Evolutionary conservation across 1,140 invertebrate genomes (phyloP), one percentile per base, ranked within the genome.

Genomic region (Anastatus disparis): DNA sequence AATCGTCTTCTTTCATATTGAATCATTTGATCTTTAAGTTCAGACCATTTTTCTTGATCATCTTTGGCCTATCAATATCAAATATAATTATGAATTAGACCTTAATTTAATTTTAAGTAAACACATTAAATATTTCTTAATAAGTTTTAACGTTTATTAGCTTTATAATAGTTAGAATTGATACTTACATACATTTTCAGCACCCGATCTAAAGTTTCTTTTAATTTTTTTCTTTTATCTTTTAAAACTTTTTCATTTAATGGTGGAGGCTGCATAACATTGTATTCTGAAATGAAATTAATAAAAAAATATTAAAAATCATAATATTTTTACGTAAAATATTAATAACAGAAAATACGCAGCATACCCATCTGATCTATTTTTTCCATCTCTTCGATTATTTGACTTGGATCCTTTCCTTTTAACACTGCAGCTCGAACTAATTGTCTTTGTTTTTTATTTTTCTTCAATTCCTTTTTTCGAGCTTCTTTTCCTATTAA

Each of bases 381-480:
- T 86, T 97, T 95, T 84, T 98, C 96, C 89, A 99, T 92, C 87
- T 99, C 97, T 82, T 94, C 92, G 35, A 99, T 90, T 62, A 99
- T 92, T 83, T 97, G 94, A 66, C 92, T 87, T 9, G 97, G 97
- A 90, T 99, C 97, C 89, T 99, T 99, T 81, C 97, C 96, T 89
- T 99, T 99, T 0, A 99, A 87, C n/a, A 99, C 97, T 63, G 97
- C 96, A 67, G 95, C 94, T 78, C 97, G 86, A 2, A 99, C 97
- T 87, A 97, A 91, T 87, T 97, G 94, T 55, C 97, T 88, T 83
- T 99, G 97, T 77, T 96, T 94, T 83, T 99, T 99, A 84, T 99
- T 99, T 87, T 99, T 99, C 84, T 98, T 99, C 17, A 99, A 84
- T 86, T 99, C 97, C 82, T 96, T 96, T 85, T 98, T 98, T 71